A percentile compares a stretch with the other conserved stretches of the same genome.
These are phyloP conservation scores for Volucella bombylans DNA, from an alignment of 2,888 invertebrate genomes.

Conservation along the genomic window DNA sequence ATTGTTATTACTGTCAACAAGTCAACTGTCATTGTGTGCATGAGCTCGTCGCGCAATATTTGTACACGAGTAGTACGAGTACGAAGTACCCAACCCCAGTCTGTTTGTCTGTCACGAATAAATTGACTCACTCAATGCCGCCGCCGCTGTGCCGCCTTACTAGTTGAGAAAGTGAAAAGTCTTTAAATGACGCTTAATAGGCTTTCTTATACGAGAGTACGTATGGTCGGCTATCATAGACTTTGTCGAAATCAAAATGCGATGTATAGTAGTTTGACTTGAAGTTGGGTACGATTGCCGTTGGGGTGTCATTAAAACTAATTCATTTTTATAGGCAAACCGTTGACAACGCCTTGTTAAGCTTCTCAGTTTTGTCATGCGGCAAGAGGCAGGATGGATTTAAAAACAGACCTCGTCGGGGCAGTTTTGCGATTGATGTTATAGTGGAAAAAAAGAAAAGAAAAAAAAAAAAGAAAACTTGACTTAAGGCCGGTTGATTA, in stretches of 20 bases:
- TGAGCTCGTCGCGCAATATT: background rate
- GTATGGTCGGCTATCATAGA: background rate
- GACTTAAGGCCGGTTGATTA: conserved; percentile 33
- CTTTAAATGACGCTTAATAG: conserved; percentile 68
- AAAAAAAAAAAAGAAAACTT: conserved; percentile 21
- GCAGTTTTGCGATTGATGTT: conserved; percentile 19
- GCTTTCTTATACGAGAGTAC: conserved; percentile 44
- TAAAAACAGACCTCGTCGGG: conserved; percentile 2
- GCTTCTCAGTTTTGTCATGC: conserved; percentile 33
- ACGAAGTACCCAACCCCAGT: background rate
- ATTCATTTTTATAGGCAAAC: conserved; percentile 55
- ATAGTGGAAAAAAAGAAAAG: conserved; percentile 6
- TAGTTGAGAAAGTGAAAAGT: conserved; percentile 66
- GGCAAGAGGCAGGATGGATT: conserved; percentile 4
- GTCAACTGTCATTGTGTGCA: conserved; percentile 51
- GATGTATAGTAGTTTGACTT: background rate
- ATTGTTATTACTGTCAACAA: conserved; percentile 64
- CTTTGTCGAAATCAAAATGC: conserved; percentile 52
- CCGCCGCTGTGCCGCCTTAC: background rate
- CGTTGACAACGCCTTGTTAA: conserved; percentile 42
- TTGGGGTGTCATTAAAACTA: conserved; percentile 52
- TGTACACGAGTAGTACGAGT: background rate
- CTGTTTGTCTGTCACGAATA: conserved; percentile 12
- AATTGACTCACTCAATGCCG: conserved; percentile 52
- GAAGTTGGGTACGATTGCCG: background rate